Evolutionary conservation across 2,888 invertebrate genomes (phyloP), one percentile per base, ranked within the genome.

Genomic region (Plagiodera versicolora): DNA sequence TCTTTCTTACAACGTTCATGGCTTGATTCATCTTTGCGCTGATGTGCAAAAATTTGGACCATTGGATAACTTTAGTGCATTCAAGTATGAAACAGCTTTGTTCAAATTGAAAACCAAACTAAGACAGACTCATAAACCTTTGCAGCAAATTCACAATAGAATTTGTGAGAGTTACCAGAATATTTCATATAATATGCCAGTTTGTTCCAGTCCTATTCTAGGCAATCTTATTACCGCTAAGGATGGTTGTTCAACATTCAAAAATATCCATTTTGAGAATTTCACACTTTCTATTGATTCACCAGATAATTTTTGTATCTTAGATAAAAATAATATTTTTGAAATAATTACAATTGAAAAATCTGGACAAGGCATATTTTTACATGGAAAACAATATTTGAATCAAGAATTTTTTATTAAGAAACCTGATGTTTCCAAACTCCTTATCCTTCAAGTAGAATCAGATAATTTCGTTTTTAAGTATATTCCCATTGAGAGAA

Each of bases 1-100:
- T n/a, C n/a, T n/a, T n/a, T n/a, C n/a, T n/a, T 61, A 65, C 32
- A 63, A 68, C 58, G 58, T 68, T 24, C 63, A 69, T 51, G 47
- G 57, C 45, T 24, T 70, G 17, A 51, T 61, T 20, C 69, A 68
- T 44, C 20, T 70, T n/a, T 30, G 45, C 19, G 62, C 64, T 49
- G 69, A 70, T 58, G 66, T 55, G 17, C 44, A 61, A 56, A 46
- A 51, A 35, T 67, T 56, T 53, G 68, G 67, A 30, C 32, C 57
- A 3, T 24, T 68, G 6, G 66, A 68, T 57, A 49, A 49, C n/a
- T 30, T 58, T 67, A 61, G 59, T 18, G 56, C 60, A 44, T 69
- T 69, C 57, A 52, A 60, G 14, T 69, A 66, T 56, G 68, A 68
- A 52, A 68, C 60, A 28, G 61, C 53, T 39, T 39, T 67, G 32